These are phyloP conservation scores for Ormyrus thymus DNA, from an alignment of 2,888 invertebrate species.

Conservation along the genomic window DNA sequence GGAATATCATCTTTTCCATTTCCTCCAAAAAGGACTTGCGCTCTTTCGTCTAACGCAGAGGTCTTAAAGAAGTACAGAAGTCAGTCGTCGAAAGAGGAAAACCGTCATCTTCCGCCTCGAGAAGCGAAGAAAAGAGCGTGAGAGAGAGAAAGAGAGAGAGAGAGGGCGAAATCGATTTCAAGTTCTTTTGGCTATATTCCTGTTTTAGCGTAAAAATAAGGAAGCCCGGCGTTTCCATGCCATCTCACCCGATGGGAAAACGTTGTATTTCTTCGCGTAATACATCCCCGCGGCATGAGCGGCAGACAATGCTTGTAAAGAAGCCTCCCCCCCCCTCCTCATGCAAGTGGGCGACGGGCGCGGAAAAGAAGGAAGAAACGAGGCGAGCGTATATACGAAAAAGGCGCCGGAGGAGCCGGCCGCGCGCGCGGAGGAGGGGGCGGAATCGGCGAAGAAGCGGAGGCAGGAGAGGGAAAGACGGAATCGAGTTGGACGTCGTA, in stretches of 20 bases:
- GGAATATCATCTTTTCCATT: conserved; percentile 32
- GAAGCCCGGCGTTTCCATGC: conserved; percentile 33
- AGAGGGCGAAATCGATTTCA: conserved; percentile 44
- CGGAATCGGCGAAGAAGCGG: neutral
- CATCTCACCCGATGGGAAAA: conserved; percentile 51
- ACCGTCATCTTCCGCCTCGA: conserved; percentile 27
- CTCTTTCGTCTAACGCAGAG: neutral
- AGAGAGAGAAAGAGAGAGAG: neutral
- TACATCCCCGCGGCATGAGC: conserved; percentile 49
- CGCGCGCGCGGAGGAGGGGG: conserved; percentile 6
- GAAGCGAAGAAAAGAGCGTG: neutral
- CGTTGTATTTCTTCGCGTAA: conserved; percentile 52
- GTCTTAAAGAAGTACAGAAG: neutral
- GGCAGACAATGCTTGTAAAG: conserved; percentile 43
- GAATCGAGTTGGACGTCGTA: conserved; percentile 65
- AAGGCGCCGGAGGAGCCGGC: neutral
- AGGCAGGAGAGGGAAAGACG: conserved; percentile 9
- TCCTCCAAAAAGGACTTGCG: conserved; percentile 12
- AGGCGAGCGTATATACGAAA: neutral
- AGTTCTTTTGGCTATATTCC: conserved; percentile 23
- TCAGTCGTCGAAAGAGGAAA: neutral
- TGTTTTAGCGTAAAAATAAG: conserved; percentile 40
- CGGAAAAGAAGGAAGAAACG: neutral
- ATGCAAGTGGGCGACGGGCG: neutral
- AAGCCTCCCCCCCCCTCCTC: no score